Evolutionary conservation across 1,140 invertebrate species (phyloP).

Genomic region (Pteromalus puparum): DNA sequence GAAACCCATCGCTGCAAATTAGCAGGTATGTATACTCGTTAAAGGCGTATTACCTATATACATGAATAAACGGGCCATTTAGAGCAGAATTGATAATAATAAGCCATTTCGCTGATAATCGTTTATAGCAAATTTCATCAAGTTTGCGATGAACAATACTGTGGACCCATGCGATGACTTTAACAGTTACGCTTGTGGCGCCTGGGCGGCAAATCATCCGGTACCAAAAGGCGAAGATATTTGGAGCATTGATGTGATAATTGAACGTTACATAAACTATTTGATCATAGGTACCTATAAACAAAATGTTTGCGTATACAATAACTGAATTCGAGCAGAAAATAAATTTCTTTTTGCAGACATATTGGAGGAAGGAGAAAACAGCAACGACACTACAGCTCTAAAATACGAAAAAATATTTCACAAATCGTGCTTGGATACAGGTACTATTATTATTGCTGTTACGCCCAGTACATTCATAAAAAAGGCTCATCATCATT

Average conservation of each 20-base stretch:
- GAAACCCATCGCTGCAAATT: not conserved
- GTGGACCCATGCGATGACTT: slow-evolving; percentile 42
- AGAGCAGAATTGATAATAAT: not conserved
- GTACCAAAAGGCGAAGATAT: not conserved
- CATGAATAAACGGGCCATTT: not conserved
- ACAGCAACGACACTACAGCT: not conserved
- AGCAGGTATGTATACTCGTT: not conserved
- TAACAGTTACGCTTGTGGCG: slow-evolving; percentile 36
- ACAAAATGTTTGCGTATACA: too few species aligned
- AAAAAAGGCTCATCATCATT: too few species aligned
- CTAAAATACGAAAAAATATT: slow-evolving; percentile 35
- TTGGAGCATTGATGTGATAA: slow-evolving; percentile 32
- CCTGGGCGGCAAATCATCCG: slow-evolving; percentile 34
- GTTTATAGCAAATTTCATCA: slow-evolving; percentile 28
- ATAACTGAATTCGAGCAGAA: too few species aligned
- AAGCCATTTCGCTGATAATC: not conserved
- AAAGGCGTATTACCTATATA: too few species aligned
- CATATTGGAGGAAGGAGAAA: slow-evolving; percentile 36
- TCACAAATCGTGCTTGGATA: slow-evolving; percentile 38
- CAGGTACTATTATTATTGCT: not conserved
- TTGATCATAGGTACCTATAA: not conserved
- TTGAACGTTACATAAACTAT: not conserved
- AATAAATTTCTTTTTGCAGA: slow-evolving; percentile 28
- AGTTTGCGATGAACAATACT: slow-evolving; percentile 19
- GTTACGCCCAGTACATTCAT: too few species aligned